A percentile compares a stretch with the other conserved stretches of the same genome.
phyloP scores from a whole-genome alignment of 2,113 vertebrate genomes.

The Paedocypris sp. region DNA sequence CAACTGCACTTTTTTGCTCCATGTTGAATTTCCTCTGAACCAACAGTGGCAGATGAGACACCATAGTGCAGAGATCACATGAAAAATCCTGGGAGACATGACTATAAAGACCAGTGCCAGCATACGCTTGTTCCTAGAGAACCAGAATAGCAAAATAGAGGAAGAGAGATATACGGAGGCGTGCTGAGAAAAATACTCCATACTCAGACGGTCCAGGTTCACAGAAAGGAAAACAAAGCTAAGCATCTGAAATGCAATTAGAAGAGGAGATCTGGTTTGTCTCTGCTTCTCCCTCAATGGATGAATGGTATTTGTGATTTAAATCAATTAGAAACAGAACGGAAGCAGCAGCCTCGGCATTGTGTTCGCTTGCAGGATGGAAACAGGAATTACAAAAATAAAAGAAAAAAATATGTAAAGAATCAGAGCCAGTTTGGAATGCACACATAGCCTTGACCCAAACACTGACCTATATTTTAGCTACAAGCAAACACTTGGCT shows the following conservation, averaged over 20 bases:
- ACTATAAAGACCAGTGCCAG: constrained; percentile 1
- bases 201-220: constrained; percentile 5
- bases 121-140: background rate
- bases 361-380: no score
- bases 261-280: constrained; percentile 30
- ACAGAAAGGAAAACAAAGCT: constrained; percentile 35
- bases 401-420: no score
- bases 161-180: background rate
- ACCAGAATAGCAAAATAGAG: background rate
- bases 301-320: constrained; percentile 24
- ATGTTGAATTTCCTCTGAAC: background rate
- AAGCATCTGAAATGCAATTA: constrained; percentile 48
- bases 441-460: no score
- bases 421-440: no score
- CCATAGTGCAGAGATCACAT: background rate
- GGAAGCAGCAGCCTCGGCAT: constrained; percentile 13
- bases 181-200: background rate
- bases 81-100: background rate
- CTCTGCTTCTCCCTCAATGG: constrained; percentile 1
- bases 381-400: no score
- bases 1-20: background rate
- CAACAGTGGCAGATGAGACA: background rate
- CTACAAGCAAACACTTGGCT: no score
- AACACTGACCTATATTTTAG: no score
- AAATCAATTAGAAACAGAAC: constrained; percentile 30